Evolutionary conservation across 1,140 invertebrate genomes (phyloP), one percentile per base, ranked within the genome.

Genomic region (Maniola jurtina): DNA sequence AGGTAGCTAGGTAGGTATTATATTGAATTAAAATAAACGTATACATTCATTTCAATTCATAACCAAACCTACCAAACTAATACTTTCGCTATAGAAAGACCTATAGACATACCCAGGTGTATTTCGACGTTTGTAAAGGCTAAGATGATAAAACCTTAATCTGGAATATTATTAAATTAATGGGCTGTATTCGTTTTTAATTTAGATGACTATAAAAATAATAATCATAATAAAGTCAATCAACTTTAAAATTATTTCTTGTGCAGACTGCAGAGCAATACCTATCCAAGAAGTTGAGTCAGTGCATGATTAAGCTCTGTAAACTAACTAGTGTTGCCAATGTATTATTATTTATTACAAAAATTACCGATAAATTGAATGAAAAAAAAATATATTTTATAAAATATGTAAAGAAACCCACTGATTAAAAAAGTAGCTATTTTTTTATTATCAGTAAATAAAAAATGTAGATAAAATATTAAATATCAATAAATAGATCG

Each of bases 221-320:
- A 38, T 48, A 15, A 13, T 56, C 1, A 25, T 25, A 25, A 40
- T 56, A 67, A 67, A 59, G 59, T 50, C 52, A 25, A 35, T 67
- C 59, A 61, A 67, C 65, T 61, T 16, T 56, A 40, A 38, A 63
- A 52, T 67, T 61, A 34, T 55, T 57, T 56, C 65, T 67, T 61
- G 61, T 52, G 50, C 55, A 35, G 15, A 38, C 48, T 11, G 15
- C 5, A 9, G 16, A 45, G 42, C 42, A 45, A 45, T 45, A 45
- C 42, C 15, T 34, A 34, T 66, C 58, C 48, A 66, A 66, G 58
- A 56, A 66, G 50, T 61, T 66, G 58, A 61, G 40, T 60, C 58
- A 66, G 25, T 11, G 13, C 25, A 34, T 61, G 64, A 66, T 61
- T 66, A 66, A 66, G 58, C 58, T 38, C 40, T 66, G 50, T 16